Evolutionary conservation across 2,113 vertebrate species (phyloP), one percentile per base, ranked within the genome.

Genomic region (Myrmecophaga tridactyla): DNA sequence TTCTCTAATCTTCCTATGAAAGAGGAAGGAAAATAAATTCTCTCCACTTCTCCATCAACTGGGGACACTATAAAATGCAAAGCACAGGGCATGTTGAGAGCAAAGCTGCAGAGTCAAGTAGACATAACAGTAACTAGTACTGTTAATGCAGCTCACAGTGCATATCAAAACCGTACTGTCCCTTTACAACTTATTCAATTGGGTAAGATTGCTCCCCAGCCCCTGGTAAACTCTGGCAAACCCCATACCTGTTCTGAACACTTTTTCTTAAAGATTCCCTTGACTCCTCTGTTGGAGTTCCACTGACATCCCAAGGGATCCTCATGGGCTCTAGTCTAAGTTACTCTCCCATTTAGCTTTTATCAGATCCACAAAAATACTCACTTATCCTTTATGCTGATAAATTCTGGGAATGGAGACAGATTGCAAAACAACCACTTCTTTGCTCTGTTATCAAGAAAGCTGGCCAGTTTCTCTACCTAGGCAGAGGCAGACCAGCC

Each of bases 1-100:
- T 96, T 90, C 46, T 92, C 17, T 93, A 83, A 80, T 73, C 36
- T 81, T 62, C 10, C 29, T 27, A 65, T 87, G 12, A 81, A 72
- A 88, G 85, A 34, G 27, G 4, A 4, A 80, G 36, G 34, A 51
- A 80, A 21, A 25, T 70, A 46, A 56, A 53, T 39, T 84, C 21
- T 53, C 23, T 6, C 7, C 4, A 53, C 1, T 25, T n/a, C 34
- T 46, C 27, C 51, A 20, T 75, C 14, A 60, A 56, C n/a, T n/a
- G 18, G 15, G 20, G 70, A 31, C 9, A 76, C 13, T 13, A 88
- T 4, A 36, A 43, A 87, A 77, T 41, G 11, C 10, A 90, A 90
- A 95, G 14, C 34, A 41, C 12, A 84, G 20, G 20, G 25, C 15
- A 60, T 70, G 27, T 80, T 23, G 41, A 86, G 36, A 70, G 3